Conservation (phyloP, 2,888 invertebrate genomes). For the Hirtodrosophila confusa region DNA sequence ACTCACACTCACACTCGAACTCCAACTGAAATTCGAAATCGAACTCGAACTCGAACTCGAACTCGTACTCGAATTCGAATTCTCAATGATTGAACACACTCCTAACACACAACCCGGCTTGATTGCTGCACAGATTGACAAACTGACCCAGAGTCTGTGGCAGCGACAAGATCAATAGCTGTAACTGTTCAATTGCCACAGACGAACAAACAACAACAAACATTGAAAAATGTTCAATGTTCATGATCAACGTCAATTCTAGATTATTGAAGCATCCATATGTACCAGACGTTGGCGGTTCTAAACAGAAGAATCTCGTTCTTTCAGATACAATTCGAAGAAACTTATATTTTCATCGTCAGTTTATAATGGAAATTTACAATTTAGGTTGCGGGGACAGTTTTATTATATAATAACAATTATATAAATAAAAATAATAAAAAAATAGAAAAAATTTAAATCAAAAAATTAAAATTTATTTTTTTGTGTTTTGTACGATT, state of each 20-base stretch:
- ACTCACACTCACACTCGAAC: not conserved
- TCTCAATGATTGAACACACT: slow-evolving; percentile 49
- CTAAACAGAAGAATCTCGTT: not conserved
- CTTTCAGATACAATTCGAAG: too few species aligned
- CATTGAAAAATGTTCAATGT: slow-evolving; percentile 7
- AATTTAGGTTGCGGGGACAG: too few species aligned
- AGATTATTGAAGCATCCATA: not conserved
- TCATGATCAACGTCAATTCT: slow-evolving; percentile 1
- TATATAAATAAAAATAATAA: too few species aligned
- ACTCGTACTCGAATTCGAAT: not conserved
- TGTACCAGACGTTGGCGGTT: not conserved
- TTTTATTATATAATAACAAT: too few species aligned
- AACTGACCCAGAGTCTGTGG: slow-evolving; percentile 57
- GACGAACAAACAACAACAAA: slow-evolving; percentile 10
- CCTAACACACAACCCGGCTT: slow-evolving; percentile 51
- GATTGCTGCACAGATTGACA: slow-evolving; percentile 53
- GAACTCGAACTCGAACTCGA: not conserved
- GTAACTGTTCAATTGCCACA: slow-evolving; percentile 43
- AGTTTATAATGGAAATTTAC: too few species aligned
- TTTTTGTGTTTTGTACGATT: too few species aligned
- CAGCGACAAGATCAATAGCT: slow-evolving; percentile 57
- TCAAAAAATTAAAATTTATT: too few species aligned
- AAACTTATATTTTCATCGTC: too few species aligned
- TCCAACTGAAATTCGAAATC: not conserved
- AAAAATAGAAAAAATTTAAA: too few species aligned